These are phyloP conservation scores for Cercopithecus mona DNA, from an alignment of 2,113 vertebrate genomes.

Conservation along the genomic window DNA sequence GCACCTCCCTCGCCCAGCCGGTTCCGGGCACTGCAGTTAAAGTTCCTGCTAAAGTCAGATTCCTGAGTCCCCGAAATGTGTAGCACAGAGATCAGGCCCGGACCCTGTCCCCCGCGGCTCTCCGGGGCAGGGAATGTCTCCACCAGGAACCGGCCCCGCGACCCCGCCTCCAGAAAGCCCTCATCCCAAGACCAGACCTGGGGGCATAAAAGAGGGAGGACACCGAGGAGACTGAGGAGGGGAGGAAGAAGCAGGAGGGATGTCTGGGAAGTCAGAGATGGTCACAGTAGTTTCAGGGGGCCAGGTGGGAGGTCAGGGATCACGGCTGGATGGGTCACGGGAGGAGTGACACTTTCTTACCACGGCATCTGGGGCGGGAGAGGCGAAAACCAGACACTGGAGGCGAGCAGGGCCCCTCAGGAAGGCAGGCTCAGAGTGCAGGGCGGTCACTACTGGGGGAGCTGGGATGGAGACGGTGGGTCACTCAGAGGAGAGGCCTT, in stretches of 20 bases:
- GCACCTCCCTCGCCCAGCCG: constrained; percentile 88
- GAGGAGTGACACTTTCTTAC: constrained; percentile 83
- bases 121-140: constrained; percentile 82
- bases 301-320: not conserved
- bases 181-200: constrained; percentile 94
- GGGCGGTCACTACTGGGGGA: constrained; percentile 90
- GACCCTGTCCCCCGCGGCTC: constrained; percentile 76
- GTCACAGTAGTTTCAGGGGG: not conserved
- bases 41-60: constrained; percentile 88
- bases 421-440: constrained; percentile 87
- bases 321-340: not conserved
- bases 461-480: constrained; percentile 79
- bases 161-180: constrained; percentile 86
- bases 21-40: constrained; percentile 95
- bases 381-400: constrained; percentile 91
- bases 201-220: not conserved
- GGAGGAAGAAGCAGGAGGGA: constrained; percentile 47
- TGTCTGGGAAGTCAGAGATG: not conserved
- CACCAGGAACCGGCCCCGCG: constrained; percentile 91
- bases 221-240: constrained; percentile 64
- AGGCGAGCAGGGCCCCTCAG: constrained; percentile 91
- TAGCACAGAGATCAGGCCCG: constrained; percentile 88
- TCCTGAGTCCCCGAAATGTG: constrained; percentile 89
- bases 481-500: not conserved
- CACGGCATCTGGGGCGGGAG: constrained; percentile 91